Evolutionary conservation across 2,797 vertebrate genomes (phyloP).

Genomic region (Knipowitschia caucasica): DNA sequence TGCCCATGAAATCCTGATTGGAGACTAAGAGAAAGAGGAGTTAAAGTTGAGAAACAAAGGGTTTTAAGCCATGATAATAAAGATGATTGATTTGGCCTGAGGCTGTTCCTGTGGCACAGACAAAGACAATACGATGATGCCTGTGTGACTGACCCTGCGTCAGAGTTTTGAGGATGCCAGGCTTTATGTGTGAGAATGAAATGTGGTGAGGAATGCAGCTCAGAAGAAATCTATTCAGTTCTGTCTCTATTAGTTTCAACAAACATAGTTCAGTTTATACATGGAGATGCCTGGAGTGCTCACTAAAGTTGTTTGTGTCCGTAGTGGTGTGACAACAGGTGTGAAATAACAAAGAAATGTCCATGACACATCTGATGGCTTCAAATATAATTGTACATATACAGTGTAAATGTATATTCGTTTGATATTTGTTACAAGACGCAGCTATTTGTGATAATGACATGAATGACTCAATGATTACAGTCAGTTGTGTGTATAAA

Average conservation of each 20-base stretch:
- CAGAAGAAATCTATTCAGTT: constrained; percentile 49
- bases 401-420: too few relatives aligned
- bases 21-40: constrained; percentile 69
- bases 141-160: constrained; percentile 69
- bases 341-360: too few relatives aligned
- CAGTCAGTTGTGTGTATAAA: too few relatives aligned
- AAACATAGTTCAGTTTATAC: constrained; percentile 12
- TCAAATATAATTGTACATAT: too few relatives aligned
- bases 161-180: constrained; percentile 61
- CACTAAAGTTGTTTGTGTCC: too few relatives aligned
- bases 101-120: constrained; percentile 73
- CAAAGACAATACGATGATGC: constrained; percentile 63
- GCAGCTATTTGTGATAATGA: too few relatives aligned
- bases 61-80: constrained; percentile 82
- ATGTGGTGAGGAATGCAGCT: constrained; percentile 61
- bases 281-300: too few relatives aligned
- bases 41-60: constrained; percentile 75
- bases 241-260: constrained; percentile 27
- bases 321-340: too few relatives aligned
- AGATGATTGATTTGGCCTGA: constrained; percentile 78
- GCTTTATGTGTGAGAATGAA: constrained; percentile 55
- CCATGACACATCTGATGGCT: too few relatives aligned
- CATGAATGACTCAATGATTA: too few relatives aligned
- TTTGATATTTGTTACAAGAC: too few relatives aligned
- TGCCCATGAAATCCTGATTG: constrained; percentile 81